A percentile compares a stretch with the other conserved stretches of the same genome.
Conservation (phyloP, 2,888 invertebrate genomes). For the Linnaemya tessellans region DNA sequence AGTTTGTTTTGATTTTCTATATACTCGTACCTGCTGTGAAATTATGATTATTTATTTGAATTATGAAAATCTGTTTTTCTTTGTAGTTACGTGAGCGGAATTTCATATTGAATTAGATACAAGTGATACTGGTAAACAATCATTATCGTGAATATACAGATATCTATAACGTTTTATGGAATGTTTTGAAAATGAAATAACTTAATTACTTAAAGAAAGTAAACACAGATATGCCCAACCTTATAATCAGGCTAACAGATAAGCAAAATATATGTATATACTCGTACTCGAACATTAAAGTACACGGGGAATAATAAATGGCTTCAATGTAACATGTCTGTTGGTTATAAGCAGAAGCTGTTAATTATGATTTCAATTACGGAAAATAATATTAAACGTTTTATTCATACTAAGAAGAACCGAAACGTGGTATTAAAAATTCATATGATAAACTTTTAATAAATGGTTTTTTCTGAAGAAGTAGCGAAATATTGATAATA, state of each 20-base stretch:
- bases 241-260: slow-evolving; percentile 36
- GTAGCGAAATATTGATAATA: too few relatives aligned
- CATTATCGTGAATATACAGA: slow-evolving; percentile 12
- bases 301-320: slow-evolving; percentile 1
- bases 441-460: too few relatives aligned
- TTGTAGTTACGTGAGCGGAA: slow-evolving; percentile 64
- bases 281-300: not conserved
- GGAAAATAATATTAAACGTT: not conserved
- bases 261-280: not conserved
- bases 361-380: not conserved
- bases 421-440: too few relatives aligned
- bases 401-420: too few relatives aligned
- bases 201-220: slow-evolving; percentile 48
- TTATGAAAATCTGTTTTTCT: slow-evolving; percentile 65
- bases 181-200: slow-evolving; percentile 50
- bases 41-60: slow-evolving; percentile 66
- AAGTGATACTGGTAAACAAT: slow-evolving; percentile 25
- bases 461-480: too few relatives aligned
- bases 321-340: too few relatives aligned
- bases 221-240: not conserved
- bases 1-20: slow-evolving; percentile 41
- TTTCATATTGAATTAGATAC: not conserved
- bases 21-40: slow-evolving; percentile 66
- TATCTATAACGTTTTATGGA: not conserved
- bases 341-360: too few relatives aligned